A percentile compares a stretch with the other conserved stretches of the same genome.
These are phyloP conservation scores for Rhagoletis pomonella DNA, from an alignment of 1,140 invertebrate species.

Conservation along the genomic window DNA sequence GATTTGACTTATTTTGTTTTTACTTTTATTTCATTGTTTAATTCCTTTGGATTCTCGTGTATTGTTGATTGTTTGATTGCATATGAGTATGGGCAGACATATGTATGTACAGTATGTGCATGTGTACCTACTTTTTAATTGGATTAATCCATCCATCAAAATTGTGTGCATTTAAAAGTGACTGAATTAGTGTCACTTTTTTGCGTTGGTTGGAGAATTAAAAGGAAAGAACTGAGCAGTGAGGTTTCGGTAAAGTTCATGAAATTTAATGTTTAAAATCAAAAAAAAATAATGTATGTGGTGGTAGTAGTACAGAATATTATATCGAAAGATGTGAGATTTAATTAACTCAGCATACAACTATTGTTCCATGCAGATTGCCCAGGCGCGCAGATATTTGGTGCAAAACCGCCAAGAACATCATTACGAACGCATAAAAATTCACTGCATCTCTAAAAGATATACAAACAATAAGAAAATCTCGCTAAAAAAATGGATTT, in stretches of 20 bases:
- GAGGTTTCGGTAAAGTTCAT: not conserved
- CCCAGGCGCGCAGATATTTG: no score
- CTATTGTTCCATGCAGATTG: no score
- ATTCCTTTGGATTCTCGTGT: not conserved
- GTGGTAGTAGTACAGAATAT: no score
- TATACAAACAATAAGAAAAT: no score
- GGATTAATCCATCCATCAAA: constrained; percentile 54
- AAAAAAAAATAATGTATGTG: not conserved
- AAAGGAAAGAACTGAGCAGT: not conserved
- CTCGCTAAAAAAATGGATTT: no score
- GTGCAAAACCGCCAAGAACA: no score
- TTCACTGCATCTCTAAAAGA: no score
- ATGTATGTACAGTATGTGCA: not conserved
- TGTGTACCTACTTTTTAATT: constrained; percentile 39
- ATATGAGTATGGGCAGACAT: not conserved
- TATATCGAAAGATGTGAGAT: no score
- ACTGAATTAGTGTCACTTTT: constrained; percentile 42
- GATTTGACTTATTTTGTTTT: not conserved
- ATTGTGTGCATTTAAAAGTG: constrained; percentile 42
- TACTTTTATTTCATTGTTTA: constrained; percentile 17
- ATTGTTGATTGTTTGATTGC: not conserved
- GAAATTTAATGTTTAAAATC: not conserved
- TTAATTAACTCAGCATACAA: no score
- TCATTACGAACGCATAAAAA: no score
- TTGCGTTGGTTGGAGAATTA: not conserved